Evolutionary conservation across 2,888 invertebrate genomes (phyloP).

Genomic region (Pimpla rufipes): DNA sequence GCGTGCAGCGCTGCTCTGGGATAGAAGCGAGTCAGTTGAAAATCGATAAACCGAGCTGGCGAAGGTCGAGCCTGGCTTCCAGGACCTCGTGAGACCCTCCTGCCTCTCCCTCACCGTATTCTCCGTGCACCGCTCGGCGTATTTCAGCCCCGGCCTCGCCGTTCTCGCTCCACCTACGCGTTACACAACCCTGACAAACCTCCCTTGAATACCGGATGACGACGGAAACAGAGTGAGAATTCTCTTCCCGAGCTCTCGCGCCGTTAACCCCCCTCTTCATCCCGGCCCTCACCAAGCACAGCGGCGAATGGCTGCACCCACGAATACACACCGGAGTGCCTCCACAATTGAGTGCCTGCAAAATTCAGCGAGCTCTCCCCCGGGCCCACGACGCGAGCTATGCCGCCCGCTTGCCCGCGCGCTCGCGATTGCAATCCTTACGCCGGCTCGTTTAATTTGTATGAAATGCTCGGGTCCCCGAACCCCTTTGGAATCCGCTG

Average conservation of each 20-base stretch:
- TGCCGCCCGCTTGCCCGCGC: conserved; percentile 24
- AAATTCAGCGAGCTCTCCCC: conserved; percentile 54
- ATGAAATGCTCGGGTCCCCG: conserved; percentile 29
- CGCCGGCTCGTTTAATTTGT: conserved; percentile 62
- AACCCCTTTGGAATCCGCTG: background rate
- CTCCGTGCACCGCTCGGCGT: conserved; percentile 26
- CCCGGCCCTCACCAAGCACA: background rate
- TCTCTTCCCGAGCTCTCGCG: conserved; percentile 16
- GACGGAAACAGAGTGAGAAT: conserved; percentile 7
- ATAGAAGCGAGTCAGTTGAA: conserved; percentile 31
- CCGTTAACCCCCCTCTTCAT: background rate
- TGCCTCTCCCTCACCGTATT: background rate
- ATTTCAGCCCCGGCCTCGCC: conserved; percentile 21
- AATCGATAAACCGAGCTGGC: conserved; percentile 66
- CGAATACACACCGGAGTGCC: conserved; percentile 44
- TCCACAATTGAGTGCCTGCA: conserved; percentile 57
- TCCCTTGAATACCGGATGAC: conserved; percentile 55
- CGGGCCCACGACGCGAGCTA: conserved; percentile 32
- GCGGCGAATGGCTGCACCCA: conserved; percentile 26
- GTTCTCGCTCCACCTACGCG: conserved; percentile 16
- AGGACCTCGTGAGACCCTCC: conserved; percentile 57
- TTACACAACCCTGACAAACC: conserved; percentile 39
- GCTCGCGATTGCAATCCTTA: conserved; percentile 23
- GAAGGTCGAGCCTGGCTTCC: conserved; percentile 67
- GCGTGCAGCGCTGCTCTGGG: conserved; percentile 66